Evolutionary conservation across 2,113 vertebrate genomes (phyloP), one percentile per base, ranked within the genome.

Genomic region (Dendrocopos noguchii): DNA sequence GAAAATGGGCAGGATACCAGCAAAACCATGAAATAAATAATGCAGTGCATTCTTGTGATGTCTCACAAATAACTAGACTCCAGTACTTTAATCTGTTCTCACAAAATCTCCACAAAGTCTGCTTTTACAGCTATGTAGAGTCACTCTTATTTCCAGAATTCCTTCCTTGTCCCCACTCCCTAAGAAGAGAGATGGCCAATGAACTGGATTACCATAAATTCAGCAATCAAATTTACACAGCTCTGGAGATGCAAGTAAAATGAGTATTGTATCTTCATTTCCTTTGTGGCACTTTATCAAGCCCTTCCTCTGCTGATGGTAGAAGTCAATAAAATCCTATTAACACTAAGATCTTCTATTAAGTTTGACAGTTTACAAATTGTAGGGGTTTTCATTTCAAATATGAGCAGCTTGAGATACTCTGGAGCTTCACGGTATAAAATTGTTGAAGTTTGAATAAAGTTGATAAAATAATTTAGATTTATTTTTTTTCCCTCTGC

Each of bases 241-340:
- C 92, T 88, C 46, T 75, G 59, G 82, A 95, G 84, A 90, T 52
- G 80, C 70, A 91, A 87, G 90, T 53, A 72, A 94, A 94, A 84
- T 87, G 89, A 53, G 55, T 47, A 83, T 28, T 75, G 87, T 80
- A 36, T 88, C 96, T 95, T 94, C 91, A 87, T 96, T 94, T 95
- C 93, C 77, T 94, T 88, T 63, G 82, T 47, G 72, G 87, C 59
- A 75, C 91, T 93, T 96, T 56, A 82, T 94, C 92, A 95, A 44
- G 75, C 86, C 90, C 90, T 95, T 88, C 90, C 91, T 91, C 92
- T 79, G 83, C 94, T 93, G 87, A 93, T 84, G 88, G 84, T 71
- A 53, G 68, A 96, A 95, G 92, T 94, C 96, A 93, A 90, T 91
- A 94, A 92, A 91, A 92, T 73, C 96, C 95, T 96, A 95, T 94